Evolutionary conservation across 2,888 invertebrate species (phyloP), one percentile per base, ranked within the genome.

Genomic region (Gisinianus flammeolus): DNA sequence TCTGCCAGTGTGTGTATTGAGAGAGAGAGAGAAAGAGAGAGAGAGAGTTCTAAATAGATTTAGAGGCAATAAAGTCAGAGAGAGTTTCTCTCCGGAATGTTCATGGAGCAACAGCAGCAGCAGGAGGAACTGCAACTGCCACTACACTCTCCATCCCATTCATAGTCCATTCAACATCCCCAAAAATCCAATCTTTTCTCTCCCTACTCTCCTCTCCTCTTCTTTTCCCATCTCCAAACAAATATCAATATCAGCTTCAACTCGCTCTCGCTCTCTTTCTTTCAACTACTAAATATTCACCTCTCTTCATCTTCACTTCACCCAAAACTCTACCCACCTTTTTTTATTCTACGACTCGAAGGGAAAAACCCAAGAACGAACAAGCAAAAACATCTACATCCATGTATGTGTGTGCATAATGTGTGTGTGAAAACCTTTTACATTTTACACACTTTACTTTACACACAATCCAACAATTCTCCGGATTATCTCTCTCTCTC

Each of bases 161-260:
- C 67, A 67, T 31, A 30, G 30, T 67, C 67, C 67, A 67, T 67
- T 26, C 31, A 4, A 62, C 62, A 62, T 22, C 6, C 28, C 24
- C 67, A 12, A 24, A 69, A 69, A 69, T 58, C 58, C 58, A 58
- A 58, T 58, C 58, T 58, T 58, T 58, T n/a, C 58, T 58, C 58
- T 58, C 58, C 22, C 58, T n/a, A 8, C 58, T 58, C 58, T 58
- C n/a, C n/a, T n/a, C n/a, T n/a, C n/a, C n/a, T n/a, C n/a, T n/a
- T n/a, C n/a, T n/a, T n/a, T n/a, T 58, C 22, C n/a, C 44, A 44
- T 44, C 19, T 44, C 44, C 44, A 12, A 44, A 44, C 12, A 44
- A 44, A n/a, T n/a, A n/a, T n/a, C n/a, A n/a, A n/a, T n/a, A n/a
- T n/a, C n/a, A n/a, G n/a, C 44, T 44, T 44, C 16, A 10, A 6